Evolutionary conservation across 2,113 vertebrate genomes (phyloP).

Genomic region (Eudorcas thomsonii): DNA sequence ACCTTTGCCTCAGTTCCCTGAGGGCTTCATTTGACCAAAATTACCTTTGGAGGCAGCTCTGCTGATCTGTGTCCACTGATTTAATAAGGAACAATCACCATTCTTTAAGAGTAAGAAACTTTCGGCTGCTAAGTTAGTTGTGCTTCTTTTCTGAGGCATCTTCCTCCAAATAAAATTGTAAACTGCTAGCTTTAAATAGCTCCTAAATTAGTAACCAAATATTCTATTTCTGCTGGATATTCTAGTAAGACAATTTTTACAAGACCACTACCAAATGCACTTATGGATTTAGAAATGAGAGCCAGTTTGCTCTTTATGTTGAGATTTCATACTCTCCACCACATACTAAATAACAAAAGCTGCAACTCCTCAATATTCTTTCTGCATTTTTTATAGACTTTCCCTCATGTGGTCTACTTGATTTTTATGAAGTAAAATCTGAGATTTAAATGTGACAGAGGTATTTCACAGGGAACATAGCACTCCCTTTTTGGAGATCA

Average conservation of each 20-base stretch:
- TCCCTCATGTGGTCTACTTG: neutral
- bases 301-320: neutral
- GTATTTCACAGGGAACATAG: neutral
- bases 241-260: neutral
- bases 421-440: neutral
- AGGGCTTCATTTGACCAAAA: neutral
- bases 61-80: neutral
- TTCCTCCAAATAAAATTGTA: neutral
- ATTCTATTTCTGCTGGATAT: neutral
- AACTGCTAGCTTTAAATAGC: neutral
- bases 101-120: neutral
- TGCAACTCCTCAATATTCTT: neutral
- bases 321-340: neutral
- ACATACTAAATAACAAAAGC: neutral
- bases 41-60: constrained; percentile 4
- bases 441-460: neutral
- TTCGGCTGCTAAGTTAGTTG: neutral
- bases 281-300: constrained; percentile 2
- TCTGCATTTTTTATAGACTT: neutral
- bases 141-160: neutral
- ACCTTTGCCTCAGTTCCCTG: neutral
- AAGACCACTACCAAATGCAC: neutral
- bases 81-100: constrained; percentile 47
- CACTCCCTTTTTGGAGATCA: neutral
- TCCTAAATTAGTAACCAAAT: neutral